Percentiles rank a stretch among this genome's conserved stretches.
phyloP scores from a whole-genome alignment of 2,888 invertebrate genomes.

The Heliconius charithonia region DNA sequence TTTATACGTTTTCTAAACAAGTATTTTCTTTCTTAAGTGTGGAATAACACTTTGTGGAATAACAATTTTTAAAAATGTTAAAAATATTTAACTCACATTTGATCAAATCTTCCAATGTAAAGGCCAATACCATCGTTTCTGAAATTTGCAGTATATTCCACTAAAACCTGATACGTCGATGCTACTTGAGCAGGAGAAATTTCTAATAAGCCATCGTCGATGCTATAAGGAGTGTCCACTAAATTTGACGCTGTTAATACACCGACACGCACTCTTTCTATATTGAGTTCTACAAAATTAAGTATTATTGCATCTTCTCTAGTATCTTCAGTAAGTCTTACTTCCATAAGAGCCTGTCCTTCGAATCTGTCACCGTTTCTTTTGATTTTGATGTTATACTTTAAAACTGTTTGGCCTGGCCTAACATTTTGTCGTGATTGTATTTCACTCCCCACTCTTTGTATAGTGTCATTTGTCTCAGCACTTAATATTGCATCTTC shows the following conservation, averaged over 20 bases:
- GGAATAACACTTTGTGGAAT: too few species aligned
- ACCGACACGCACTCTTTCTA: constrained; percentile 57
- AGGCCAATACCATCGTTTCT: constrained; percentile 56
- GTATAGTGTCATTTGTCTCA: background rate
- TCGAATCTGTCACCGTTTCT: constrained; percentile 54
- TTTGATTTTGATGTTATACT: constrained; percentile 59
- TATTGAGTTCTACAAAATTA: constrained; percentile 53
- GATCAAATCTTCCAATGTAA: constrained; percentile 29
- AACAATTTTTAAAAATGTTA: too few species aligned
- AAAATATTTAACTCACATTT: constrained; percentile 37
- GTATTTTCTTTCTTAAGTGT: too few species aligned
- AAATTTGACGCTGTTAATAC: constrained; percentile 55
- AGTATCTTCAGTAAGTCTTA: constrained; percentile 51
- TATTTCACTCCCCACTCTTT: background rate
- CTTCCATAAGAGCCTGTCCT: constrained; percentile 59
- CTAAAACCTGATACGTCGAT: constrained; percentile 55
- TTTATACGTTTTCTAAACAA: too few species aligned
- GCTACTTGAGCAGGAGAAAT: constrained; percentile 52
- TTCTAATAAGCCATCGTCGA: constrained; percentile 54
- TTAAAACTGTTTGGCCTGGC: constrained; percentile 57
- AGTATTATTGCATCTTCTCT: constrained; percentile 57
- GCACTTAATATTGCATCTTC: constrained; percentile 2
- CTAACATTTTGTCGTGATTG: constrained; percentile 49
- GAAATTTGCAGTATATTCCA: constrained; percentile 61
- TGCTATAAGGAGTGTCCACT: constrained; percentile 44